These are phyloP conservation scores for Glareola pratincola DNA, from an alignment of 2,113 vertebrate genomes.

Conservation along the genomic window DNA sequence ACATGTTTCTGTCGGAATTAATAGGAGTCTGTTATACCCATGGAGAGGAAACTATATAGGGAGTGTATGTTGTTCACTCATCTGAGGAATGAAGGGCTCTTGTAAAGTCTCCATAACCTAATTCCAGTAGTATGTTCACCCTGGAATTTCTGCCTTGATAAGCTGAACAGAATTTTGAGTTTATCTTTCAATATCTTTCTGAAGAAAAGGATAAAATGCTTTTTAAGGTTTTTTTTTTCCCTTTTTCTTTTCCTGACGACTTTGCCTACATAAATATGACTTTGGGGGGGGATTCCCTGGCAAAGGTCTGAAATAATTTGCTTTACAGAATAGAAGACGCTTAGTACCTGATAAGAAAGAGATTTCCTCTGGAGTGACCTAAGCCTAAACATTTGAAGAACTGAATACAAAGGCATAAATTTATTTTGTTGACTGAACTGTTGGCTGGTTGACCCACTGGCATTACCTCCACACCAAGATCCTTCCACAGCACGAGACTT, in stretches of 20 bases:
- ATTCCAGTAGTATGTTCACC: neutral
- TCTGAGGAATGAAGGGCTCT: neutral
- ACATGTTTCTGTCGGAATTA: neutral
- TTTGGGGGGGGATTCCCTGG: neutral
- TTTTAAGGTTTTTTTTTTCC: neutral
- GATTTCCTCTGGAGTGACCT: neutral
- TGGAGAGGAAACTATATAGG: neutral
- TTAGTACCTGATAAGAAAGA: neutral
- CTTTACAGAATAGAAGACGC: neutral
- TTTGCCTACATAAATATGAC: neutral
- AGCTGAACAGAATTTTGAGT: neutral
- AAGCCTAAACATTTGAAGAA: constrained; percentile 23
- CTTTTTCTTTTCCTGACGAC: neutral
- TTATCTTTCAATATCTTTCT: neutral
- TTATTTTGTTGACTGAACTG: neutral
- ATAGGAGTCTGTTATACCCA: neutral
- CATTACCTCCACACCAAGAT: neutral
- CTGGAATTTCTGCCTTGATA: neutral
- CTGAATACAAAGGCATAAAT: neutral
- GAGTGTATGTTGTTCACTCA: neutral
- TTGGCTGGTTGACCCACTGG: neutral
- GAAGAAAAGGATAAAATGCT: neutral
- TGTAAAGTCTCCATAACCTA: neutral
- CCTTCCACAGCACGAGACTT: neutral
- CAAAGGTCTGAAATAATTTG: neutral